Evolutionary conservation across 1,140 invertebrate species (phyloP).

Genomic region (Chironomus tepperi): DNA sequence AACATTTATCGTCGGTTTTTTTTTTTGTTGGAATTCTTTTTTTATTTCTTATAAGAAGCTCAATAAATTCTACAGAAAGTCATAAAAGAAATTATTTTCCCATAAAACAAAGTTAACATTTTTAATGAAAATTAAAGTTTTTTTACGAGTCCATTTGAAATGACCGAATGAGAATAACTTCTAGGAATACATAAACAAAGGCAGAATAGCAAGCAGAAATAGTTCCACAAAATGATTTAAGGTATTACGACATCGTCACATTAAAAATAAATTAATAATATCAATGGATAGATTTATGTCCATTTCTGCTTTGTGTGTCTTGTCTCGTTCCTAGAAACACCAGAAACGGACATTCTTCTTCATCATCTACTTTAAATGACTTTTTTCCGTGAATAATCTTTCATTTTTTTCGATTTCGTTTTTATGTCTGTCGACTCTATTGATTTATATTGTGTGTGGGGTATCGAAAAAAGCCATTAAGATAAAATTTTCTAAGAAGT

Average conservation of each 20-base stretch:
- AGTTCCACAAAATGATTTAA: not conserved
- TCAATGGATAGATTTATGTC: not conserved
- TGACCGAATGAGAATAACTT: no score
- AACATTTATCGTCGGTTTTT: no score
- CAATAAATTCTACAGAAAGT: not conserved
- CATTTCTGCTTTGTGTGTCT: not conserved
- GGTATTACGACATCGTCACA: not conserved
- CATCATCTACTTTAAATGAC: slow-evolving; percentile 22
- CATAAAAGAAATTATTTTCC: not conserved
- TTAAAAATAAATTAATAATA: slow-evolving; percentile 21
- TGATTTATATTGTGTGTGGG: not conserved
- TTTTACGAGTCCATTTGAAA: no score
- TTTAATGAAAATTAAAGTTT: no score
- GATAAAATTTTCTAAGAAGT: slow-evolving; percentile 2
- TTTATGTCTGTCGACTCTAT: not conserved
- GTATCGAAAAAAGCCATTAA: not conserved
- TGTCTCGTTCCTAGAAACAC: not conserved
- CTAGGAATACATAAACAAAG: no score
- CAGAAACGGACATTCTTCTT: not conserved
- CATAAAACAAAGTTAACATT: no score
- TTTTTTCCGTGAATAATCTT: slow-evolving; percentile 16
- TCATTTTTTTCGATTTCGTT: not conserved
- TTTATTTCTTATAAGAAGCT: no score
- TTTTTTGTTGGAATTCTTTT: no score
- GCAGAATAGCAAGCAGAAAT: not conserved